Evolutionary conservation across 2,113 vertebrate species (phyloP).

Genomic region (Nyctibius bracteatus): DNA sequence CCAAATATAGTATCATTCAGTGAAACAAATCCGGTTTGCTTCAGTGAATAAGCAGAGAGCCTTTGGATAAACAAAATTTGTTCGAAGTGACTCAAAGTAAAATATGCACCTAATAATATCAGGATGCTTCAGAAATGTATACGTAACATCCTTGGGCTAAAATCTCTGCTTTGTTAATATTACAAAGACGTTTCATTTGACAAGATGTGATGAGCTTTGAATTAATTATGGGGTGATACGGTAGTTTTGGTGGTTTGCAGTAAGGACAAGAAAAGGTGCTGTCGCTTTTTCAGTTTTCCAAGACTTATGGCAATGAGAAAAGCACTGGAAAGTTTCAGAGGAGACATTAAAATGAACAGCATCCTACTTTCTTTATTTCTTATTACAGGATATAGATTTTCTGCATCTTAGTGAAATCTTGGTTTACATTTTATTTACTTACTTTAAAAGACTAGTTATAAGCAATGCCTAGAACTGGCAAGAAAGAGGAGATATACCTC

Average conservation of each 20-base stretch:
- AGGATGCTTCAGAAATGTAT: background rate
- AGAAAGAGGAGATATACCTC: background rate
- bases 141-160: background rate
- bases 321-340: background rate
- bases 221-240: background rate
- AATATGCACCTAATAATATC: background rate
- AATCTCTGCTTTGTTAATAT: background rate
- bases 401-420: background rate
- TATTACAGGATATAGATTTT: background rate
- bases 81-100: background rate
- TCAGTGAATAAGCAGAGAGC: background rate
- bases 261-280: background rate
- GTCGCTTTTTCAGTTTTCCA: background rate
- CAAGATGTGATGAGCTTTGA: background rate
- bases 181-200: background rate
- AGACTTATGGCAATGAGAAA: background rate
- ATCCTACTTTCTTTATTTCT: background rate
- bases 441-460: background rate
- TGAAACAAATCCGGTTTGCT: background rate
- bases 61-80: background rate
- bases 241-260: background rate
- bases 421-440: background rate
- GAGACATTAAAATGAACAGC: background rate
- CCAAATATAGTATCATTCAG: background rate
- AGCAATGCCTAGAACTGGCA: background rate